Evolutionary conservation across 1,140 invertebrate genomes (phyloP), one percentile per base, ranked within the genome.

Genomic region (Zophobas atratus): DNA sequence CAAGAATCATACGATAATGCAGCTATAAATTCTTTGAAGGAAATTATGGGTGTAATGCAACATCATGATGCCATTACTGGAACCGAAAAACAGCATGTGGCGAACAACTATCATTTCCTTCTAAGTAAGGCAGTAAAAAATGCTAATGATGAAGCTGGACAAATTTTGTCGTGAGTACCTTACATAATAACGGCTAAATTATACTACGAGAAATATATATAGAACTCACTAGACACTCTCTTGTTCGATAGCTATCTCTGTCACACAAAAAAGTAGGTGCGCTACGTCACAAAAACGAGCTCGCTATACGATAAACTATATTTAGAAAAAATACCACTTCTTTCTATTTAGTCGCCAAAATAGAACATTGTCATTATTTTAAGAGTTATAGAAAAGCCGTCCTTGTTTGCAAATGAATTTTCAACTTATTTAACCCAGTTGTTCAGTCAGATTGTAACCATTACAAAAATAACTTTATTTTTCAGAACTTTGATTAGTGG

Each of bases 71-170:
- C 88, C 5, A 87, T 89, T 6, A 84, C 87, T 84, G 93, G 93
- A 0, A 95, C 93, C 0, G 93, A 92, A 71, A 93, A 93, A 84
- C 92, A 94, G 83, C 89, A 91, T 74, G 93, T 94, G 0, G 89
- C 90, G 0, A 86, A 90, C 76, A 94, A 96, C 84, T 96, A 96
- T 85, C 88, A 90, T 1, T 87, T 89, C 74, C 88, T 91, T 39
- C 81, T 95, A 3, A 86, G 88, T 1, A 87, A 89, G 78, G 94
- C 91, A 0, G 87, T 92, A 0, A 86, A 88, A 53, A 20, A 38
- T 1, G 57, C 36, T 5, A 39, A 38, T 39, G n/a, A 36, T 8
- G 35, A 36, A 1, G 41, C 38, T 2, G 48, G 20, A 6, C 2
- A 1, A 36, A 1, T 57, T 6, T n/a, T 77, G 6, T 56, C 38